Conservation (phyloP, 2,113 vertebrate genomes). For the Pseudolaguvia tuberculata region DNA sequence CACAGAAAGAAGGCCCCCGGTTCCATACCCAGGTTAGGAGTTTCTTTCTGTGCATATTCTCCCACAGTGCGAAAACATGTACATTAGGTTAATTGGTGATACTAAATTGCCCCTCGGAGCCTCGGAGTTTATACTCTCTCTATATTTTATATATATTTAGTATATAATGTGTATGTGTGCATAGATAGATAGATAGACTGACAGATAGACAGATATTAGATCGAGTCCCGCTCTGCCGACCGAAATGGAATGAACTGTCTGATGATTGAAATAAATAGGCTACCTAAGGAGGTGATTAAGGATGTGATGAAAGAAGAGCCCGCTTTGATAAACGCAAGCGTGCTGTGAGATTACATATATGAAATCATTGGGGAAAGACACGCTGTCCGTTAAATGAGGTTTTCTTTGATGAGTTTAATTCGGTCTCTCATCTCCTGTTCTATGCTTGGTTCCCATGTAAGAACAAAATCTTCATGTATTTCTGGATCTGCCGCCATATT, state of each 20-base stretch:
- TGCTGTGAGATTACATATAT: slow-evolving; percentile 18
- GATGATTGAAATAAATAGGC: slow-evolving; percentile 31
- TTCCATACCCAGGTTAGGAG: too few relatives aligned
- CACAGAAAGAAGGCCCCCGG: too few relatives aligned
- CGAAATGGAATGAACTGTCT: slow-evolving; percentile 5
- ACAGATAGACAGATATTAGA: not conserved
- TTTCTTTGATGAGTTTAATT: not conserved
- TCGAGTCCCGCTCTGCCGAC: not conserved
- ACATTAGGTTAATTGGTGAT: too few relatives aligned
- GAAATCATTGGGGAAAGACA: slow-evolving; percentile 10
- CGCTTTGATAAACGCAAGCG: slow-evolving; percentile 1
- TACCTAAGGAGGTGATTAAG: slow-evolving; percentile 31
- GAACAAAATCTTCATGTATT: slow-evolving; percentile 3
- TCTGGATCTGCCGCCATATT: slow-evolving; percentile 10
- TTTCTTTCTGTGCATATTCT: too few relatives aligned
- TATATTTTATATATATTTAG: too few relatives aligned
- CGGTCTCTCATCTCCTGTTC: not conserved
- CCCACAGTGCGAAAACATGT: too few relatives aligned
- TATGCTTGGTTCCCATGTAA: not conserved
- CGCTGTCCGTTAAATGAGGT: slow-evolving; percentile 14
- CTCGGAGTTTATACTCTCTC: too few relatives aligned
- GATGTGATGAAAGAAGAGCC: slow-evolving; percentile 11
- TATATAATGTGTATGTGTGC: too few relatives aligned
- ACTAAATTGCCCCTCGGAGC: too few relatives aligned
- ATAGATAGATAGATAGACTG: too few relatives aligned